Evolutionary conservation across 2,888 invertebrate genomes (phyloP), one percentile per base, ranked within the genome.

Genomic region (Entomobrya multifasciata): DNA sequence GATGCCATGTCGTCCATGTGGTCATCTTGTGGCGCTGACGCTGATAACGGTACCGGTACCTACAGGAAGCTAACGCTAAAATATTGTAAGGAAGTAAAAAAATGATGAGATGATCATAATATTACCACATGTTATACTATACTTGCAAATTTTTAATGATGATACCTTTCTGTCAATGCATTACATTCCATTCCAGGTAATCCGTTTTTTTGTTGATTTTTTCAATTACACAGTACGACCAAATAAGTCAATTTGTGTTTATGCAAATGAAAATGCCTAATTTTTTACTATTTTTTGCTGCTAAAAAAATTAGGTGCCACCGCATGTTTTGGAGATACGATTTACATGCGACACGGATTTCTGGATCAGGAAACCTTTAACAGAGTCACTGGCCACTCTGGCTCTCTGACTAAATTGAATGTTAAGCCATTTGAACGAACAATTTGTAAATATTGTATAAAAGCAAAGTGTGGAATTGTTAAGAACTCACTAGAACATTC

Each of bases 71-170:
- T 30, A 30, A 27, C 1, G 13, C 2, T 62, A 30, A 15, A 62
- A 62, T 62, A 62, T n/a, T 62, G 62, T n/a, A 62, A 62, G 62
- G 62, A 62, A 62, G 62, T 62, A 62, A 62, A 57, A 55, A 25
- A 27, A 30, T 30, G 36, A 62, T 62, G 62, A 62, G 62, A 62
- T 30, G 62, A 57, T 57, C 5, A 25, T 55, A 55, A 55, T 20
- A 57, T 22, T 5, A 22, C 8, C 36, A 36, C 36, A 36, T 6
- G 8, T 36, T n/a, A n/a, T n/a, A n/a, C n/a, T n/a, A n/a, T n/a
- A n/a, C n/a, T n/a, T n/a, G n/a, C n/a, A n/a, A n/a, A n/a, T n/a
- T n/a, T n/a, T n/a, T 13, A 22, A 55, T 55, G 55, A 55, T 62
- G 62, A 62, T 62, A 62, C 62, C 30, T 62, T 62, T 62, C 27